Evolutionary conservation across 2,113 vertebrate genomes (phyloP), one percentile per base, ranked within the genome.

Genomic region (Austrofundulus limnaeus): DNA sequence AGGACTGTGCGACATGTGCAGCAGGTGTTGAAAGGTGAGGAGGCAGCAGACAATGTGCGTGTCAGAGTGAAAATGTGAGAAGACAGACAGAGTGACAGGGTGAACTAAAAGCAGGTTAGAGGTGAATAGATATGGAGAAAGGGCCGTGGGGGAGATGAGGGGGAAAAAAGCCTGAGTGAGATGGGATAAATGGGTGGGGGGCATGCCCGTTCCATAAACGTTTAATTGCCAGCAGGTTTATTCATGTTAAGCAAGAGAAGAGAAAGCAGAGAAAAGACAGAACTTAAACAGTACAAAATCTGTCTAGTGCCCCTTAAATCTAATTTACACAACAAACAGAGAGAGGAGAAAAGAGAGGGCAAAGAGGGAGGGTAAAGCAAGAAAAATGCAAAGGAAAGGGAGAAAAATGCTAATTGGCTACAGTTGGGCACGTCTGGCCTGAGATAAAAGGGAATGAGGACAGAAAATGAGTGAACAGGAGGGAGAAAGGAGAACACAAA

Each of bases 371-470:
- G 62, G 58, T 59, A 77, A 66, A 64, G 52, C 43, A 48, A 34
- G 64, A 25, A 81, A 75, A 49, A 65, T 77, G 58, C 74, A 77
- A 80, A 63, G 61, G 63, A 61, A 61, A 80, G 57, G 65, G 57
- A 74, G 78, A 83, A 89, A 88, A 84, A 85, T 87, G 80, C 81
- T 91, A 91, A 91, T 91, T 89, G 86, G 84, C 89, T 90, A 78
- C 91, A 93, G 91, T 92, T 90, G 92, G 87, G 72, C 87, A 87
- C 84, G 88, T 90, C 86, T 92, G 90, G 90, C 85, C 63, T 61
- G 80, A 91, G 89, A 92, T 91, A 81, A 92, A 90, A 92, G 89
- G 77, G 53, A 61, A 62, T 63, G 82, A 87, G 73, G 81, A 80
- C 63, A 83, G 64, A 83, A 80, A 85, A 78, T 54, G 31, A 83